Base-by-base conservation (phyloP, 2,797 vertebrate genomes). In the Oryzias dopingdopingensis region DNA sequence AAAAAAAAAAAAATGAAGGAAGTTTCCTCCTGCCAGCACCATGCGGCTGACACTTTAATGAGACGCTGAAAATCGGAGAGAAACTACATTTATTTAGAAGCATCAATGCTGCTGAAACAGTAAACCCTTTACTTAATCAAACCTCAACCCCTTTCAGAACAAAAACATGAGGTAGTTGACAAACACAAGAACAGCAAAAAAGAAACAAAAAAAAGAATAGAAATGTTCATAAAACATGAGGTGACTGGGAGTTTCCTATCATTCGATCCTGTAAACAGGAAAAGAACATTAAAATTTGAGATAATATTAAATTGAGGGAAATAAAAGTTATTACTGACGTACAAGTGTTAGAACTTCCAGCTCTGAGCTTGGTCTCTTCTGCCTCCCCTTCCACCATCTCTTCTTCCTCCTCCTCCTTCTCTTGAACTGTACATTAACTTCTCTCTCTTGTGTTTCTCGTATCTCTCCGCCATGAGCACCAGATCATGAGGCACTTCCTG, bases 401-500 rank as follows among this genome's bases (percentile, higher is more conserved):
- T 68, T 17, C 78, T 48, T 4, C 67, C 63, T 10, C 65, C 17
- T 8, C 56, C 77, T 54, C 77, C 74, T 60, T 91, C 82, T 22
- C 49, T 64, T 47, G 72, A 72, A 61, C 37, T 17, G 4, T 0
- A 14, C 61, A 77, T 17, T 26, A 80, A 86, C 86, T 59, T 88
- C 84, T 83, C 76, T 45, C 79, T 77, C 80, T 92, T 92, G 81
- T 92, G 89, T 54, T 93, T 92, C 52, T 94, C 93, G 6, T 94
- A 98, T 67, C 95, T 90, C 63, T 95, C 92, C 32, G 96, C 94
- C 96, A 99, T 98, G 4, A 89, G 76, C 37, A 93, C 61, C 63
- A 99, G 92, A 47, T 96, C 91, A 0, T 90, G 87, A 6, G 96
- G 96, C 52, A 99, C 90, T 0, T 89, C 92, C 96, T 99, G 76